Percentiles rank a stretch among this genome's conserved stretches.
phyloP scores from a whole-genome alignment of 2,797 vertebrate genomes.

The Halcyon badia region DNA sequence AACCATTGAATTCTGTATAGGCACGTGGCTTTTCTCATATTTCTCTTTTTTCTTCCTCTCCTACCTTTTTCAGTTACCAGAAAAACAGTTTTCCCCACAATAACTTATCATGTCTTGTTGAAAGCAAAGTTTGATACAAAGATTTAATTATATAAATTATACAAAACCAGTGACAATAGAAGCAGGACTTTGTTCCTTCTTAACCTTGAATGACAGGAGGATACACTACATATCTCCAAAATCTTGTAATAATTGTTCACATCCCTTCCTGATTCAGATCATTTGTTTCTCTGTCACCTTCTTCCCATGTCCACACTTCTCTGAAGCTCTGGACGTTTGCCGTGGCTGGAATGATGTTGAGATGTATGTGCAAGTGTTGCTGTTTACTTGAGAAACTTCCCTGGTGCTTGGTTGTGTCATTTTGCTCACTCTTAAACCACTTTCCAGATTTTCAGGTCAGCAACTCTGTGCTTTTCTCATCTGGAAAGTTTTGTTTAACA shows the following conservation, averaged over 20 bases:
- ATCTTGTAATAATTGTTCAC: conserved; percentile 13
- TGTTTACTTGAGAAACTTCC: background rate
- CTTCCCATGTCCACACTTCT: background rate
- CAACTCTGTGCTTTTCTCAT: background rate
- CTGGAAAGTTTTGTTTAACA: background rate
- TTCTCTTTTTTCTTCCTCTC: background rate
- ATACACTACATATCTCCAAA: background rate
- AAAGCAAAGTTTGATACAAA: background rate
- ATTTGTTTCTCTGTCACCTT: background rate
- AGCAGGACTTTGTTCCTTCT: background rate
- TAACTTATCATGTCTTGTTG: background rate
- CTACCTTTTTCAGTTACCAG: background rate
- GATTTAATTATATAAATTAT: background rate
- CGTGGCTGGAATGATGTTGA: background rate
- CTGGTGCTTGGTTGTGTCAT: background rate
- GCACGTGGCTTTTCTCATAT: background rate
- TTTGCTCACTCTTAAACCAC: background rate
- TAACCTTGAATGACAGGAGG: background rate
- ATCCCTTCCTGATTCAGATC: background rate
- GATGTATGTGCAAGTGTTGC: background rate
- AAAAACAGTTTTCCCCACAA: background rate
- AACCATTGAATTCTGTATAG: background rate
- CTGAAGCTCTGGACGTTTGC: background rate
- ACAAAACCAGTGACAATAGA: background rate
- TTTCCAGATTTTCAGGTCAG: background rate